Conservation (phyloP, 2,113 vertebrate species). For the Nannobrachium achirus region DNA sequence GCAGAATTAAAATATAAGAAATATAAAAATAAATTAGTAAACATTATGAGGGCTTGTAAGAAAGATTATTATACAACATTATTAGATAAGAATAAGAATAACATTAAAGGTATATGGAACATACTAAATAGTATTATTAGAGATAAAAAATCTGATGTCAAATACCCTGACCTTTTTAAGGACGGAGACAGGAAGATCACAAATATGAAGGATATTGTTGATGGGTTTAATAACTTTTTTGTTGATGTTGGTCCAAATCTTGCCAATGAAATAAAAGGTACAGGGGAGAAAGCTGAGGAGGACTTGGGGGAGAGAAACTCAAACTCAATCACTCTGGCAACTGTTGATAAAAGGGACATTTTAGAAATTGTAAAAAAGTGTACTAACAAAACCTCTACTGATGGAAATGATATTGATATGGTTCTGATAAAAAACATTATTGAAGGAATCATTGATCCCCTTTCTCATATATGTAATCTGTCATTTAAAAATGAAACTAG, state of each 20-base stretch:
- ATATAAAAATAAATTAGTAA: constrained; percentile 4
- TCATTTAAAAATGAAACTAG: neutral
- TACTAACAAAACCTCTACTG: neutral
- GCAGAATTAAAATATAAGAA: too few species aligned
- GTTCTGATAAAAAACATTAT: neutral
- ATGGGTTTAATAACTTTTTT: constrained; percentile 12
- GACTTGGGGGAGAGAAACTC: neutral
- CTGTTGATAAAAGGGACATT: neutral
- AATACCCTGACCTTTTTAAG: neutral
- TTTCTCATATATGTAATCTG: neutral
- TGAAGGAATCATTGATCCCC: neutral
- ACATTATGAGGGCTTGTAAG: neutral
- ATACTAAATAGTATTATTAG: constrained; percentile 5
- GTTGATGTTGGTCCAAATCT: constrained; percentile 13
- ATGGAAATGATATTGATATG: neutral
- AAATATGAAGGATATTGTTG: constrained; percentile 6
- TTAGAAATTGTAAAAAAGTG: neutral
- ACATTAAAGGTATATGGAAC: neutral
- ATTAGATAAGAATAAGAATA: neutral
- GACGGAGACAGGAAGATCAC: too few species aligned
- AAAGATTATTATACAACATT: neutral
- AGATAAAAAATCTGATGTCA: neutral
- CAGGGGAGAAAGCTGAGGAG: neutral
- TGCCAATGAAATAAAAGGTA: neutral
- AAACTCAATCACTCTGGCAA: neutral